Evolutionary conservation across 2,113 vertebrate species (phyloP).

Genomic region (Gadus chalcogrammus): DNA sequence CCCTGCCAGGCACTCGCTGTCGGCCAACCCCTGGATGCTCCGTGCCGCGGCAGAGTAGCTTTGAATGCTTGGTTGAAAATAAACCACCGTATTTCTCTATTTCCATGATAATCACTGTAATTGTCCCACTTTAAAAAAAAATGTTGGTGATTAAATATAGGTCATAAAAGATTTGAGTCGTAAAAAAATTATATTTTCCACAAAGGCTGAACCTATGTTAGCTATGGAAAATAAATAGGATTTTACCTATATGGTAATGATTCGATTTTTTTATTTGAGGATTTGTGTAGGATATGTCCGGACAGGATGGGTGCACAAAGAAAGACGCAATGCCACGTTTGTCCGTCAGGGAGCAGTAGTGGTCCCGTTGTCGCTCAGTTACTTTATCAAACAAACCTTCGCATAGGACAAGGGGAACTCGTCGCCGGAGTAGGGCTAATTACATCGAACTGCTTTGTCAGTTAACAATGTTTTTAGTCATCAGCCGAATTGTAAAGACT

Average conservation of each 20-base stretch:
- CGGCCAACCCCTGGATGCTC: conserved; percentile 58
- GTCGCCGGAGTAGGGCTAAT: conserved; percentile 47
- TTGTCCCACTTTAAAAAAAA: no score
- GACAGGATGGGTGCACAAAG: conserved; percentile 40
- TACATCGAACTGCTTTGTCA: conserved; percentile 24
- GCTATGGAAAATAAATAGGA: no score
- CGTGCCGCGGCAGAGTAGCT: conserved; percentile 34
- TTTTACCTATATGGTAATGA: no score
- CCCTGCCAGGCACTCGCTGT: conserved; percentile 8
- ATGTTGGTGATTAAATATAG: no score
- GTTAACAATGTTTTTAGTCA: no score
- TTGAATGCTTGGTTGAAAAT: conserved; percentile 36
- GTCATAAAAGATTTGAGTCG: no score
- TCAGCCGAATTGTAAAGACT: no score
- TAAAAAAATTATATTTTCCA: no score
- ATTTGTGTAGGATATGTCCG: conserved; percentile 20
- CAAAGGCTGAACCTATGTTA: no score
- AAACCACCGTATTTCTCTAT: conserved; percentile 18
- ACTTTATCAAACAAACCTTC: conserved; percentile 32
- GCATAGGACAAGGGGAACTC: conserved; percentile 30
- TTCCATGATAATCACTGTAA: conserved; percentile 2
- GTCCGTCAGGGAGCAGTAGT: conserved; percentile 65
- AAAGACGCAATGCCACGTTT: conserved; percentile 36
- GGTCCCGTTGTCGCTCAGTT: conserved; percentile 44
- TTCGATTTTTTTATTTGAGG: not conserved